phyloP scores from a whole-genome alignment of 1,140 invertebrate species.

The Pseudomyrmex pallidus region DNA sequence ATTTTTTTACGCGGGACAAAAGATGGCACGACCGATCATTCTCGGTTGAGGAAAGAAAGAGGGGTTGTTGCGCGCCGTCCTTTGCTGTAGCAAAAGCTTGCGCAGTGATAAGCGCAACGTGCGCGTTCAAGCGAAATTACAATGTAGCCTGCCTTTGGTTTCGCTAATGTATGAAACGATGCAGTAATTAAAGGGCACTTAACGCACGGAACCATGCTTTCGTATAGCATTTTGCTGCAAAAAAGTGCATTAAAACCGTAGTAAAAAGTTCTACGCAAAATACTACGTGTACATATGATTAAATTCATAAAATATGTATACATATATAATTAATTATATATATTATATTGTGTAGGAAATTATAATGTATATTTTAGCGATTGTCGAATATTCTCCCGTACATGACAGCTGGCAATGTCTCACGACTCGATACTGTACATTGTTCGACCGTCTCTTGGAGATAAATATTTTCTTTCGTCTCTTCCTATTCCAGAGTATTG shows the following conservation, averaged over 20 bases:
- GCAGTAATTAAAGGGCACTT: constrained; percentile 18
- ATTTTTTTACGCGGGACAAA: constrained; percentile 8
- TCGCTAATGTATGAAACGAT: not conserved
- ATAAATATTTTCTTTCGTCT: too few species aligned
- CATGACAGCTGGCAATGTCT: too few species aligned
- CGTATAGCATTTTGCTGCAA: not conserved
- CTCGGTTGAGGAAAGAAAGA: not conserved
- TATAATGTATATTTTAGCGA: too few species aligned
- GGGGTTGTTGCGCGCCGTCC: not conserved
- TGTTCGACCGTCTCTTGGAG: too few species aligned
- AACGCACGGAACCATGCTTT: not conserved
- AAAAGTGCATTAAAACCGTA: not conserved
- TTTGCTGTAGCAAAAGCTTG: not conserved
- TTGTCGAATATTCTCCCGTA: too few species aligned
- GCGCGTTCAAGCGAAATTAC: not conserved
- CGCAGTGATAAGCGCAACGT: not conserved
- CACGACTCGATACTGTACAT: too few species aligned
- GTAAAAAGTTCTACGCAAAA: too few species aligned
- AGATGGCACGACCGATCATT: not conserved
- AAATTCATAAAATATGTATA: too few species aligned
- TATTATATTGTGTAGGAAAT: too few species aligned
- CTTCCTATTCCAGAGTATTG: too few species aligned
- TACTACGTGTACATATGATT: too few species aligned
- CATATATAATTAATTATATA: too few species aligned
- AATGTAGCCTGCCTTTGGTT: constrained; percentile 6